These are phyloP conservation scores for Phrynocephalus forsythii DNA, from an alignment of 2,797 vertebrate genomes.

Conservation along the genomic window DNA sequence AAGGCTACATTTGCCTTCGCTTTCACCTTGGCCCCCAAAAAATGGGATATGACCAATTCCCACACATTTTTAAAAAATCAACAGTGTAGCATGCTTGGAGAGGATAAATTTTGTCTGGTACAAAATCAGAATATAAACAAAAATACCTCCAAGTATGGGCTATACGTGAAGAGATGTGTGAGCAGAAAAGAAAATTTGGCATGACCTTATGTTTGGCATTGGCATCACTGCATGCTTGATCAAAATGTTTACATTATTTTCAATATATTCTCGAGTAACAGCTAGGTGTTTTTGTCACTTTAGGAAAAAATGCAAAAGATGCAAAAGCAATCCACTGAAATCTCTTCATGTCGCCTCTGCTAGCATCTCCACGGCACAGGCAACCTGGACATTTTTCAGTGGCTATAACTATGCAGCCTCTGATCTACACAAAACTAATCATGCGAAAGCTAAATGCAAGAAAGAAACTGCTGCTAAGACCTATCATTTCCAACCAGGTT, in stretches of 20 bases:
- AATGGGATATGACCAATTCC: neutral
- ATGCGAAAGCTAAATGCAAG: no score
- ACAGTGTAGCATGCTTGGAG: conserved; percentile 38
- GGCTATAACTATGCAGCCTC: no score
- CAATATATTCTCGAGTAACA: conserved; percentile 14
- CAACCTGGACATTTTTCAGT: conserved; percentile 9
- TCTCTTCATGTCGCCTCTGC: neutral
- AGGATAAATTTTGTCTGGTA: conserved; percentile 24
- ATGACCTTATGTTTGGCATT: conserved; percentile 36
- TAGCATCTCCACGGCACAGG: conserved; percentile 26
- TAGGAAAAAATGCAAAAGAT: conserved; percentile 16
- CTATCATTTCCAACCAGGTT: conserved; percentile 3
- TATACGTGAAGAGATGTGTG: conserved; percentile 33
- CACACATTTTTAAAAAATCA: conserved; percentile 16
- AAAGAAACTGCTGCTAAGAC: neutral
- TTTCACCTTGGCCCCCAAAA: conserved; percentile 33
- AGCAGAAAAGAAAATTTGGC: conserved; percentile 39
- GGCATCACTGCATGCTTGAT: conserved; percentile 13
- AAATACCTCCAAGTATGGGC: conserved; percentile 37
- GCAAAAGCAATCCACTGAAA: conserved; percentile 31
- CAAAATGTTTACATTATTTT: conserved; percentile 36
- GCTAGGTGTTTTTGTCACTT: conserved; percentile 6
- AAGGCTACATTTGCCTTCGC: neutral
- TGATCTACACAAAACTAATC: no score
- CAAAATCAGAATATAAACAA: conserved; percentile 44